A percentile compares a stretch with the other conserved stretches of the same genome.
phyloP scores from a whole-genome alignment of 2,113 vertebrate species.

The Hemicordylus capensis region DNA sequence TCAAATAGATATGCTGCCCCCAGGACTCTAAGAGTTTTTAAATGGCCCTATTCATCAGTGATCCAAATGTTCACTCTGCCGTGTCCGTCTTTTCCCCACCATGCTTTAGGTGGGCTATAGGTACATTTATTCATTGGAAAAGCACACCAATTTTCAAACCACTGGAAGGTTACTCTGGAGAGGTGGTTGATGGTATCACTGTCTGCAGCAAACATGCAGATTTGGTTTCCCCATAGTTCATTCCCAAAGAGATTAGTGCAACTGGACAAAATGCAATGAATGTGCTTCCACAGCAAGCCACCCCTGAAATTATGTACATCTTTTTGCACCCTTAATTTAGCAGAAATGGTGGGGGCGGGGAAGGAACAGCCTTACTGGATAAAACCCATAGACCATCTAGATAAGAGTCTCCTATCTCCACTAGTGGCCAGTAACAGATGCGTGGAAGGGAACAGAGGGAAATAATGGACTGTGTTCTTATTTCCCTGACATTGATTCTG shows the following conservation, averaged over 20 bases:
- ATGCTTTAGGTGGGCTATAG: neutral
- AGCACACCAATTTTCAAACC: too few species aligned
- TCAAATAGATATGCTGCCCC: too few species aligned
- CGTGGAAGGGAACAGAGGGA: neutral
- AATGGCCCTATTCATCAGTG: neutral
- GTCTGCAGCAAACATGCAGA: neutral
- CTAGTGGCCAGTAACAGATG: slow-evolving; percentile 3
- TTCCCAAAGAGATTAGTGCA: neutral
- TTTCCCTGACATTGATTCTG: neutral
- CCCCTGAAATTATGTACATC: neutral
- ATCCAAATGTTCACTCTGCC: neutral
- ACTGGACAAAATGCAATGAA: too few species aligned
- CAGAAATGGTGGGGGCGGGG: neutral
- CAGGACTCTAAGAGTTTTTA: too few species aligned
- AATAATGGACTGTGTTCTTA: neutral
- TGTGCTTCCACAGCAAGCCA: neutral
- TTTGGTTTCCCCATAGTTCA: too few species aligned
- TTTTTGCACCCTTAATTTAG: neutral
- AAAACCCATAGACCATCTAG: neutral
- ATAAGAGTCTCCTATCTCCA: neutral
- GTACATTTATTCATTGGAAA: neutral
- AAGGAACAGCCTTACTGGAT: neutral
- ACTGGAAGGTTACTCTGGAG: neutral
- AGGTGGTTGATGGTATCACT: neutral
- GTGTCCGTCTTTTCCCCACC: neutral